Base-by-base conservation (phyloP, 2,113 vertebrate genomes). In the Pseudorasbora parva region DNA sequence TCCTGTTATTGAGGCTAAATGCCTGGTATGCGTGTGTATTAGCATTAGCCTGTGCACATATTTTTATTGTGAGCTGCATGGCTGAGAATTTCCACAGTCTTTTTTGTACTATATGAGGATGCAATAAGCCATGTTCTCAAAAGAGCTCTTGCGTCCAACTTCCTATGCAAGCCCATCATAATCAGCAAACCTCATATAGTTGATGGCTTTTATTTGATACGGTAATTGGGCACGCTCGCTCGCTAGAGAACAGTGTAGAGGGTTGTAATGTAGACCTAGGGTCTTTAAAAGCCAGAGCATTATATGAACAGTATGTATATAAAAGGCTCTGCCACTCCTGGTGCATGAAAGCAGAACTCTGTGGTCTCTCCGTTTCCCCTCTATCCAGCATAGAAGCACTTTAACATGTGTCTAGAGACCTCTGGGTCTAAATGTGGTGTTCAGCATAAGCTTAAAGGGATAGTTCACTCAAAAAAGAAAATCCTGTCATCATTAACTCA, bases 261-360 rank as follows among this genome's bases (percentile, higher is more conserved):
- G 64, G 25, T 47, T 84, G 62, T 78, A 78, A 84, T 84, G 17
- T 78, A 78, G 62, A 78, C 49, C 51, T 30, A 47, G 51, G 49
- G 47, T 69, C 64, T 81, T 78, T 84, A 79, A 78, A 69, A 84
- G 75, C 66, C 47, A 69, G 25, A 78, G 30, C 62, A 69, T 81
- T 81, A 81, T 81, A 69, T 69, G 78, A 81, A 81, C 62, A 69
- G 62, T 81, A 81, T 81, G 78, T 69, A 69, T 81, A 81, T 81
- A 81, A 81, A 81, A 81, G 47, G 78, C 62, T 56, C 69, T 64
- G 56, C 30, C 82, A 21, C 78, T 83, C 78, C 64, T 54, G 78
- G 27, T 69, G 47, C 47, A 69, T 33, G 47, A 81, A 69, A 81
- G 64, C 64, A 81, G 47, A 81, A 37, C 45, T 81, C 68, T 72